Conservation (phyloP, 1,140 invertebrate genomes). For the Cataglyphis hispanica region DNA sequence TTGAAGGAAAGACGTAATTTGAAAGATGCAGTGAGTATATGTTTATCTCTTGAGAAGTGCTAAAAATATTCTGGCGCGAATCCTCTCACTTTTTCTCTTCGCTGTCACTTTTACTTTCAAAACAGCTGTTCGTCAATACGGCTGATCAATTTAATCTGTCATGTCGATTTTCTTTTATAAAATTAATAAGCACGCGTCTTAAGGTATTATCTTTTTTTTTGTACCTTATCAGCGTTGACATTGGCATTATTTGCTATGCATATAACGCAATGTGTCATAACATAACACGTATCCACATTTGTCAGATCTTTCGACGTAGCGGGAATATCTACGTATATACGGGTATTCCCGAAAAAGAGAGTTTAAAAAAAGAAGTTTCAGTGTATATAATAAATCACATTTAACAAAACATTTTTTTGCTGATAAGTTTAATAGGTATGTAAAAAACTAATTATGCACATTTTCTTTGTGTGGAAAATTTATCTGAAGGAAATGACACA, state of each 20-base stretch:
- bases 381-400: constrained; percentile 1
- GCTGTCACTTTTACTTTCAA: constrained; percentile 56
- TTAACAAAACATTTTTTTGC: background rate
- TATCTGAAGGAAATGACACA: background rate
- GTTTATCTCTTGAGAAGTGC: background rate
- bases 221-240: constrained; percentile 21
- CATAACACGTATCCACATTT: background rate
- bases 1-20: background rate
- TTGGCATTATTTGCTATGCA: constrained; percentile 21
- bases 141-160: background rate
- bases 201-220: background rate
- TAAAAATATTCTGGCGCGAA: background rate
- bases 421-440: constrained; percentile 12
- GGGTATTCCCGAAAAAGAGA: background rate
- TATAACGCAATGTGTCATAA: constrained; percentile 32
- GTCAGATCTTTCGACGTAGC: constrained; percentile 16
- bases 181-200: background rate
- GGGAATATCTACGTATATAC: background rate
- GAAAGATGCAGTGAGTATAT: constrained; percentile 64
- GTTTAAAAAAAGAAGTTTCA: background rate
- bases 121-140: constrained; percentile 10
- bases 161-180: background rate
- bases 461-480: background rate
- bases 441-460: background rate
- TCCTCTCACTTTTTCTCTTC: background rate